Evolutionary conservation across 2,113 vertebrate species (phyloP).

Genomic region (Clarias magur): DNA sequence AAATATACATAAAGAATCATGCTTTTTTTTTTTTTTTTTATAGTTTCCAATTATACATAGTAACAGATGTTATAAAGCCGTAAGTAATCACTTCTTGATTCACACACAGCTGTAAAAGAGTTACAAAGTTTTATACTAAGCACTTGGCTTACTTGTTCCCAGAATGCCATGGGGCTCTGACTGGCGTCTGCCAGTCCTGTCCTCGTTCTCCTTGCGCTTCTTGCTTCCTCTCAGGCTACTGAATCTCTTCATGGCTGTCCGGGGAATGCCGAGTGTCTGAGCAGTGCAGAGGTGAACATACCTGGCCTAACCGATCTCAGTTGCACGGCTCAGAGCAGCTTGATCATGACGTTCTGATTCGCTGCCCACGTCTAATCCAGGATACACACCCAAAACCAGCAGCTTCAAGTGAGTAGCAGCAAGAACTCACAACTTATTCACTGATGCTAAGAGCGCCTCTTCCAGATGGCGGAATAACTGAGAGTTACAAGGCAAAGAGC

Average conservation of each 20-base stretch:
- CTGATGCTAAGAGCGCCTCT: background rate
- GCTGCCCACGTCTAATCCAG: background rate
- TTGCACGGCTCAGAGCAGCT: background rate
- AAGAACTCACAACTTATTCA: background rate
- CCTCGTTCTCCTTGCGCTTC: slow-evolving; percentile 68
- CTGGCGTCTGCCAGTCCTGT: slow-evolving; percentile 70
- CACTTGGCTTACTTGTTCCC: slow-evolving; percentile 45
- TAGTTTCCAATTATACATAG: background rate
- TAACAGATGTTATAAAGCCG: background rate
- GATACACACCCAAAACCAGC: background rate
- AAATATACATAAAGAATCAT: background rate
- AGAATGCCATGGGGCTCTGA: slow-evolving; percentile 75
- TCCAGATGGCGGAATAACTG: slow-evolving; percentile 1
- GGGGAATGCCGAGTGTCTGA: slow-evolving; percentile 55
- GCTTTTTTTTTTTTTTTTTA: too few species aligned
- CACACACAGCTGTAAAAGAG: background rate
- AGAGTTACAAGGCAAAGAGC: background rate
- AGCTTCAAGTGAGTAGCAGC: background rate
- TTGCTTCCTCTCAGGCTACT: slow-evolving; percentile 82
- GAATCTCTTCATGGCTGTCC: slow-evolving; percentile 83
- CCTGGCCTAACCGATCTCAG: background rate
- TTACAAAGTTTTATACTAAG: background rate
- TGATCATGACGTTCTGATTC: background rate
- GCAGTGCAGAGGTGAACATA: slow-evolving; percentile 27
- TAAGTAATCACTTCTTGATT: background rate